Conservation (phyloP, 2,113 vertebrate species). For the Macrotis lagotis region DNA sequence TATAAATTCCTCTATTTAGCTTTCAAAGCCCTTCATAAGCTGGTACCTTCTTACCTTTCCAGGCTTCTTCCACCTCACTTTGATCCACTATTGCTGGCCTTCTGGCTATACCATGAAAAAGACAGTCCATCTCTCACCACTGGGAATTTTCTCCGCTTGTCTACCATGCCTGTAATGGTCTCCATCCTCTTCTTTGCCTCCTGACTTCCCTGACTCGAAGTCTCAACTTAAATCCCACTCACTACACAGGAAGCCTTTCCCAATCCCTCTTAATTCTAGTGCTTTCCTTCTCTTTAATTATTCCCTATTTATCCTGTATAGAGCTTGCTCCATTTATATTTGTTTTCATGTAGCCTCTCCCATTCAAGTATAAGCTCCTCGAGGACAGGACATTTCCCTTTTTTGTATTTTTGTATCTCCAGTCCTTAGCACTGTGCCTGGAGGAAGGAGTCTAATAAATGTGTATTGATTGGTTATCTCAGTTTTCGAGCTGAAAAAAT, state of each 20-base stretch:
- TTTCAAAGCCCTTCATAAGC: background rate
- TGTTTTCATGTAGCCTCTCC: background rate
- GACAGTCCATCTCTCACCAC: background rate
- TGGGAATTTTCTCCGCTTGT: too few relatives aligned
- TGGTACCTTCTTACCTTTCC: background rate
- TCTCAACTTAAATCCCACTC: background rate
- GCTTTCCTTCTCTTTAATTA: background rate
- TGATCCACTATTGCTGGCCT: background rate
- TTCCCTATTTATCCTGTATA: background rate
- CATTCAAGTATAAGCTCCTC: background rate
- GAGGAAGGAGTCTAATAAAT: background rate
- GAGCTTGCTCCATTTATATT: background rate
- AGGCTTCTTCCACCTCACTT: background rate
- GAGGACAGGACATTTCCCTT: background rate
- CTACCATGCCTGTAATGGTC: background rate
- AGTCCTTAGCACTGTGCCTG: background rate
- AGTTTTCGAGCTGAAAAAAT: background rate
- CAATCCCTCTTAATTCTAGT: background rate
- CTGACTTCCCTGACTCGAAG: background rate
- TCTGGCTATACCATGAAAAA: background rate
- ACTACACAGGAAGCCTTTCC: background rate
- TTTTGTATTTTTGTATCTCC: background rate
- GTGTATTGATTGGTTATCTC: background rate
- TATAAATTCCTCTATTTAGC: background rate
- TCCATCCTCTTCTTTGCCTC: background rate